Evolutionary conservation across 2,113 vertebrate genomes (phyloP).

Genomic region (Synodontis membranacea): DNA sequence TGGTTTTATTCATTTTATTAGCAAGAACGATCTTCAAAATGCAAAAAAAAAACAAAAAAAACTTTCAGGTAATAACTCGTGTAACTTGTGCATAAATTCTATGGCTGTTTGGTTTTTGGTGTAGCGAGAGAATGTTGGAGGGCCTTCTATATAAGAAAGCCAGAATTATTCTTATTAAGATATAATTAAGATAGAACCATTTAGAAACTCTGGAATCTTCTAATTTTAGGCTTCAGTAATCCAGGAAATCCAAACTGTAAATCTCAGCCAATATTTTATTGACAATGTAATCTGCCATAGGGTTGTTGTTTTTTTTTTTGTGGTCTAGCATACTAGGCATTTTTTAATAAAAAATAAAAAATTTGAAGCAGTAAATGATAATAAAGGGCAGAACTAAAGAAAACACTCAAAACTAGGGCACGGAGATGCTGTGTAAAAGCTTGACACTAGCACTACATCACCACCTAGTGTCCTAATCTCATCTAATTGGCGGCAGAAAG

Average conservation of each 20-base stretch:
- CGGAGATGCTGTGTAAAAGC: neutral
- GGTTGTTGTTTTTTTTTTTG: too few relatives aligned
- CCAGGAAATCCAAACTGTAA: neutral
- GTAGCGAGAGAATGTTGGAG: neutral
- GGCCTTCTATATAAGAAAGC: neutral
- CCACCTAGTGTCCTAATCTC: constrained; percentile 15
- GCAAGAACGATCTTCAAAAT: neutral
- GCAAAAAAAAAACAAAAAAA: too few relatives aligned
- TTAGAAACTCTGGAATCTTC: neutral
- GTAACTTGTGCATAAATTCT: neutral
- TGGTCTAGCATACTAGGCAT: neutral
- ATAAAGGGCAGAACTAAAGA: neutral
- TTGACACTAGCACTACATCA: neutral
- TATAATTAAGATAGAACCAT: neutral
- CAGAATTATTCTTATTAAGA: too few relatives aligned
- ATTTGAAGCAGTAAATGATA: neutral
- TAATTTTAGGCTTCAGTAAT: neutral
- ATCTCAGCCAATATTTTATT: neutral
- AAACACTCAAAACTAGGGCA: neutral
- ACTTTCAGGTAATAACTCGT: neutral
- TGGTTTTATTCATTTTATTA: neutral
- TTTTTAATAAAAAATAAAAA: neutral
- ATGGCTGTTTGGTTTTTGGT: neutral
- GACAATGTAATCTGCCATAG: neutral
- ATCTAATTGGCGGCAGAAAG: neutral